Percentiles rank a stretch among this genome's conserved stretches.
phyloP scores from a whole-genome alignment of 2,888 invertebrate genomes.

The Sinhomidia bicolor region DNA sequence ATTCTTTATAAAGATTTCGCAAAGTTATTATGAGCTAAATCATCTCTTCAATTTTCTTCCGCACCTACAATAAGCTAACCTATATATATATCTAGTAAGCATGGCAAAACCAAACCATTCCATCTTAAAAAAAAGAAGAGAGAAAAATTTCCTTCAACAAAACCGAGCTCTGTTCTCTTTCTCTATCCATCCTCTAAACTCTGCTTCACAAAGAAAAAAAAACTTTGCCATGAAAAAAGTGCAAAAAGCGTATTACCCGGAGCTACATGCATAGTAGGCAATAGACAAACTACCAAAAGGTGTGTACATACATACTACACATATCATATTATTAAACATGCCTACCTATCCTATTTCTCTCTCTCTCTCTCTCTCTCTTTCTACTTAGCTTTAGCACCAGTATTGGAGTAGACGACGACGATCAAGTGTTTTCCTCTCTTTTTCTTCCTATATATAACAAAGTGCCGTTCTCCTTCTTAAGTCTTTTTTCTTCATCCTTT shows the following conservation, averaged over 20 bases:
- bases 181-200: not conserved
- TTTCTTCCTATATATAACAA: not conserved
- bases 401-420: conserved; percentile 28
- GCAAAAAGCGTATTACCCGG: conserved; percentile 37
- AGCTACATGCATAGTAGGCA: too few species aligned
- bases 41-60: conserved; percentile 9
- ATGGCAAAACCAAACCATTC: conserved; percentile 7
- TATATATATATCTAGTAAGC: not conserved
- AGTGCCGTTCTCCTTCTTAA: conserved; percentile 17
- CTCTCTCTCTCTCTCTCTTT: too few species aligned
- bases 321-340: too few species aligned
- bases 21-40: conserved; percentile 32
- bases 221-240: not conserved
- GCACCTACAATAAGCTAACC: not conserved
- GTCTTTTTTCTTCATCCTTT: conserved; percentile 36
- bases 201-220: not conserved
- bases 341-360: too few species aligned
- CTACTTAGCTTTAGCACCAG: too few species aligned
- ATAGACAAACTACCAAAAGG: conserved; percentile 7
- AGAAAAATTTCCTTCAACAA: conserved; percentile 25
- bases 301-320: conserved; percentile 11
- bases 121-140: not conserved
- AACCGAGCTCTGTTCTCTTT: conserved; percentile 17
- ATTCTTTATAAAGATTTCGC: conserved; percentile 4
- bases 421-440: conserved; percentile 36